Conservation (phyloP, 2,797 vertebrate species). For the Naso thynnoides region DNA sequence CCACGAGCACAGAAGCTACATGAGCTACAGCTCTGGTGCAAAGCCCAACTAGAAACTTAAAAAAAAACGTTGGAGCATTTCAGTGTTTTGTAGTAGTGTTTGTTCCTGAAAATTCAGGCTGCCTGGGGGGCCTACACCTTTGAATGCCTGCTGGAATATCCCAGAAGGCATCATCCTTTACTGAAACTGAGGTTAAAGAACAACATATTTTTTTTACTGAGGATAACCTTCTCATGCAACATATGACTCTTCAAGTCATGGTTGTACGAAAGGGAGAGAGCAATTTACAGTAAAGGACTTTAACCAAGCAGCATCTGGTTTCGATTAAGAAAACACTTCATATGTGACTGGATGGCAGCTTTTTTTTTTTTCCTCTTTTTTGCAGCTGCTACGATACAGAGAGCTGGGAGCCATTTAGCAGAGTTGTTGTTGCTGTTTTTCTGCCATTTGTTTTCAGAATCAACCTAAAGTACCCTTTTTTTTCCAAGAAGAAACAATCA, state of each 20-base stretch:
- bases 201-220: conserved; percentile 44
- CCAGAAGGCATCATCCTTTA: conserved; percentile 23
- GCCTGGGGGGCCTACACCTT: conserved; percentile 39
- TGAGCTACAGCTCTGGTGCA: neutral
- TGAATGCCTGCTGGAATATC: conserved; percentile 32
- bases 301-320: conserved; percentile 75
- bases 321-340: conserved; percentile 69
- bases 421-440: conserved; percentile 38
- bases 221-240: conserved; percentile 42
- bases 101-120: conserved; percentile 12
- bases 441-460: conserved; percentile 39
- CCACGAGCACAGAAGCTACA: conserved; percentile 37
- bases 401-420: conserved; percentile 48
- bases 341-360: conserved; percentile 73
- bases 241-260: conserved; percentile 44
- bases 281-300: conserved; percentile 66
- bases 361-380: conserved; percentile 42
- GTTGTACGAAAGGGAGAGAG: conserved; percentile 32
- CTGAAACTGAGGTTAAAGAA: conserved; percentile 22
- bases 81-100: neutral
- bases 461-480: conserved; percentile 19
- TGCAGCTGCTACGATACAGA: conserved; percentile 61
- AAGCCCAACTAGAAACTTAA: too few relatives aligned
- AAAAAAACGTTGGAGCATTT: conserved; percentile 1
- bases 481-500: conserved; percentile 42